Percentiles rank a stretch among this genome's conserved stretches.
phyloP scores from a whole-genome alignment of 2,797 vertebrate species.

The Xenentodon cancila region DNA sequence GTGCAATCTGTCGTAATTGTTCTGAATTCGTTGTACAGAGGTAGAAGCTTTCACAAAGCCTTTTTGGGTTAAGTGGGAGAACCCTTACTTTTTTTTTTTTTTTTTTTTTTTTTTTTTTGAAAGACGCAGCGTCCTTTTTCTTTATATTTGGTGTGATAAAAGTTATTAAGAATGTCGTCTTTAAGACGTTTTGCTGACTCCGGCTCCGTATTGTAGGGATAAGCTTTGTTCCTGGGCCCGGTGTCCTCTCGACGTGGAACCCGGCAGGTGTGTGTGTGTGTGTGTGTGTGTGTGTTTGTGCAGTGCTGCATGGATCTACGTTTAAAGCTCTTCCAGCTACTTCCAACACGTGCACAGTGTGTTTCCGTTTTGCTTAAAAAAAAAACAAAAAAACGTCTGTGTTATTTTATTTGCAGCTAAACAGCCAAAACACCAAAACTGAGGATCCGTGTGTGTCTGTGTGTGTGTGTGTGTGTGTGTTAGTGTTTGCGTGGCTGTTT shows the following conservation, averaged over 20 bases:
- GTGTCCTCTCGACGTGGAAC: slow-evolving; percentile 84
- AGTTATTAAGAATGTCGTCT: slow-evolving; percentile 90
- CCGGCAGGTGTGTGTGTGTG: slow-evolving; percentile 61
- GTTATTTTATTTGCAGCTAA: slow-evolving; percentile 60
- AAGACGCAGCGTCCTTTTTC: slow-evolving; percentile 92
- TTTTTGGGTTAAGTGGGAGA: slow-evolving; percentile 99
- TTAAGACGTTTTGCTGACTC: slow-evolving; percentile 94
- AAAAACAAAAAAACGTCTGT: no score
- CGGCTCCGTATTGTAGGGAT: slow-evolving; percentile 91
- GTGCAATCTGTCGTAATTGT: slow-evolving; percentile 97
- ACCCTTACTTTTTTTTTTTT: slow-evolving; percentile 83
- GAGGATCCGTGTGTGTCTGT: slow-evolving; percentile 76
- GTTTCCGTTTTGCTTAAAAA: slow-evolving; percentile 91
- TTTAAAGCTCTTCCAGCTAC: slow-evolving; percentile 90
- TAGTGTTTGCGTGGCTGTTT: slow-evolving; percentile 47
- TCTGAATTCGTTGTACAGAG: slow-evolving; percentile 97
- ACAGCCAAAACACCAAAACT: slow-evolving; percentile 77
- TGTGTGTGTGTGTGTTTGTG: slow-evolving; percentile 24
- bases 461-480: slow-evolving; percentile 62
- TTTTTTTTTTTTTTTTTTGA: slow-evolving; percentile 65
- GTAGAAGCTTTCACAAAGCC: slow-evolving; percentile 99
- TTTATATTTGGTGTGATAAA: slow-evolving; percentile 97
- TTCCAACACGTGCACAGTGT: slow-evolving; percentile 90
- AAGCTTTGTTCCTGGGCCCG: slow-evolving; percentile 93
- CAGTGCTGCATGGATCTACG: slow-evolving; percentile 66